Percentiles rank a stretch among this genome's conserved stretches.
These are phyloP conservation scores for Drosophila kikkawai DNA, from an alignment of 1,140 invertebrate species.

Conservation along the genomic window DNA sequence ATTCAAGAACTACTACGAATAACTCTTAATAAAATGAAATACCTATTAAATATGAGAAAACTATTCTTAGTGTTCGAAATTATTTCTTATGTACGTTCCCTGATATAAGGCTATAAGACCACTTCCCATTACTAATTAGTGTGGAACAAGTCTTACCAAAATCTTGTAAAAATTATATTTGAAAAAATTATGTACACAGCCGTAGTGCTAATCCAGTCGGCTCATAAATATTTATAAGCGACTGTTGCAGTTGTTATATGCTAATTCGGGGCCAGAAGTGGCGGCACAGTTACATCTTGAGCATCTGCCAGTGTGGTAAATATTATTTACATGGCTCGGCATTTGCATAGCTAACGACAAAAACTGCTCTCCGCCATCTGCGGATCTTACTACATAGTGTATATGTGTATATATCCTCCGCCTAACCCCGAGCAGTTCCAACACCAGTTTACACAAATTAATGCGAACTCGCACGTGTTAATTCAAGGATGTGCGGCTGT, in stretches of 20 bases:
- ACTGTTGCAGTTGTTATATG: constrained; percentile 78
- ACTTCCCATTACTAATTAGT: constrained; percentile 2
- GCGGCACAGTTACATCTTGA: constrained; percentile 71
- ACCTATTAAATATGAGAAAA: too few relatives aligned
- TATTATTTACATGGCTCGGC: constrained; percentile 75
- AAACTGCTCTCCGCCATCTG: constrained; percentile 49
- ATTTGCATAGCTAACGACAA: constrained; percentile 82
- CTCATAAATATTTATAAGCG: constrained; percentile 77
- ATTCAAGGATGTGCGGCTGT: constrained; percentile 75
- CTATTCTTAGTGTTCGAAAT: too few relatives aligned
- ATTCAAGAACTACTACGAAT: too few relatives aligned
- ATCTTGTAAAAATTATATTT: neutral
- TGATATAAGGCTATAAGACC: neutral
- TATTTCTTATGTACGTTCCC: too few relatives aligned
- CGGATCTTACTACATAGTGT: neutral
- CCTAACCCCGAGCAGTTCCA: constrained; percentile 43
- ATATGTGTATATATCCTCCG: neutral
- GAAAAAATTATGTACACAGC: constrained; percentile 4
- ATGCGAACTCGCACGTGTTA: constrained; percentile 82
- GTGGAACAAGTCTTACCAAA: neutral
- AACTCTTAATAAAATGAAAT: too few relatives aligned
- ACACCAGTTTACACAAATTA: constrained; percentile 77
- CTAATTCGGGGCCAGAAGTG: constrained; percentile 68
- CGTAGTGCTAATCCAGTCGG: constrained; percentile 39
- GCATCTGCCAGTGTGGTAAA: constrained; percentile 79